Evolutionary conservation across 2,888 invertebrate genomes (phyloP).

Genomic region (Elysia crispata): DNA sequence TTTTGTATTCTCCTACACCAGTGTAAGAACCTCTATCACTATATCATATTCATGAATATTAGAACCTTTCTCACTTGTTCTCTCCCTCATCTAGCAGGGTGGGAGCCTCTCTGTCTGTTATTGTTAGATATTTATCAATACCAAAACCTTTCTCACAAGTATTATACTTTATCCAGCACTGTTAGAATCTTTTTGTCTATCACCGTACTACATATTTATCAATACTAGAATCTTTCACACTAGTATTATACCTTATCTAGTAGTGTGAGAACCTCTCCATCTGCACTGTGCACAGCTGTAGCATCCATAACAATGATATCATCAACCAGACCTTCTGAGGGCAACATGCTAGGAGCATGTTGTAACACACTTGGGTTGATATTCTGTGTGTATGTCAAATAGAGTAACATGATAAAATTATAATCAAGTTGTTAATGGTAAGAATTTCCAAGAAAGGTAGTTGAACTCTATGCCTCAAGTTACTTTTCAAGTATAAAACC

Average conservation of each 20-base stretch:
- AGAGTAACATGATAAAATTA: too few relatives aligned
- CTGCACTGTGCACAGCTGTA: constrained; percentile 69
- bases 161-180: constrained; percentile 70
- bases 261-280: constrained; percentile 73
- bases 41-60: neutral
- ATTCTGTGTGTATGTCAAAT: constrained; percentile 57
- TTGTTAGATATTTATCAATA: neutral
- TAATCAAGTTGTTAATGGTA: too few relatives aligned
- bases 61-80: too few relatives aligned
- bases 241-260: constrained; percentile 65
- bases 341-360: constrained; percentile 69
- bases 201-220: neutral
- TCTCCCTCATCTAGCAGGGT: constrained; percentile 69
- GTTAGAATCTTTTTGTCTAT: constrained; percentile 72
- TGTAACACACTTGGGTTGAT: constrained; percentile 65
- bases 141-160: too few relatives aligned
- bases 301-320: constrained; percentile 72
- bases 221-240: too few relatives aligned
- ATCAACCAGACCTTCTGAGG: constrained; percentile 72
- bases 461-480: too few relatives aligned
- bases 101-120: constrained; percentile 71
- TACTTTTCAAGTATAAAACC: too few relatives aligned
- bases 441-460: too few relatives aligned
- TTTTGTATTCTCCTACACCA: too few relatives aligned
- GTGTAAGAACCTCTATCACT: constrained; percentile 70